Evolutionary conservation across 2,113 vertebrate species (phyloP), one percentile per base, ranked within the genome.

Genomic region (Phoenicopterus ruber): DNA sequence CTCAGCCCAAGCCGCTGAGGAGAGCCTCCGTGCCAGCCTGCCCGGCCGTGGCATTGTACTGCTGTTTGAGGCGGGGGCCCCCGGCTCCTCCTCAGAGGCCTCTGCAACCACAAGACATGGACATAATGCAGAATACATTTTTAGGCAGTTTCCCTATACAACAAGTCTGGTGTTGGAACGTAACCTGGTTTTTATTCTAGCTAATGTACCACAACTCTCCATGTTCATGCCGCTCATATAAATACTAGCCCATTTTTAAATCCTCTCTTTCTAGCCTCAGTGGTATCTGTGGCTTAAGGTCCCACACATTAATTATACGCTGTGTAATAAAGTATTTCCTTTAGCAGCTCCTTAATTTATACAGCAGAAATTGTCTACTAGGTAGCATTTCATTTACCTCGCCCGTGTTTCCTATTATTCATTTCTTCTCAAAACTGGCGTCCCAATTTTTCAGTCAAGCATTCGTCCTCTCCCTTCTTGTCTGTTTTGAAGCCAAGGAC

Each of bases 251-350:
- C 50, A 32, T 71, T 94, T 93, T 70, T 54, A 77, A 89, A 93
- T 58, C 49, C 46, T 96, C 38, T 82, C 40, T 80, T 91, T 72
- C 79, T 92, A 55, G 58, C 79, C 88, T 86, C 88, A 83, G 63
- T 86, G 85, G 79, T 96, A 71, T 83, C 74, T 93, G 95, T 90
- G 90, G 90, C 62, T 94, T 90, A 88, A 93, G 62, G 71, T 85
- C 49, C n/a, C 71, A 77, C 58, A 93, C 14, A 5, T 86, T 95
- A 92, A 94, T 95, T 93, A 88, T 12, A 78, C 0, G 8, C 73
- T 93, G 79, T 70, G 32, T 92, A 95, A 93, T 90, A 61, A 96
- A 94, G 49, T 73, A 80, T 94, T 94, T 95, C 91, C 92, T 87
- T 86, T 73, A 93, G 70, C 83, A 96, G 44, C 42, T 61, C 46